phyloP scores from a whole-genome alignment of 2,113 vertebrate species.

The Pomatostomus ruficeps region DNA sequence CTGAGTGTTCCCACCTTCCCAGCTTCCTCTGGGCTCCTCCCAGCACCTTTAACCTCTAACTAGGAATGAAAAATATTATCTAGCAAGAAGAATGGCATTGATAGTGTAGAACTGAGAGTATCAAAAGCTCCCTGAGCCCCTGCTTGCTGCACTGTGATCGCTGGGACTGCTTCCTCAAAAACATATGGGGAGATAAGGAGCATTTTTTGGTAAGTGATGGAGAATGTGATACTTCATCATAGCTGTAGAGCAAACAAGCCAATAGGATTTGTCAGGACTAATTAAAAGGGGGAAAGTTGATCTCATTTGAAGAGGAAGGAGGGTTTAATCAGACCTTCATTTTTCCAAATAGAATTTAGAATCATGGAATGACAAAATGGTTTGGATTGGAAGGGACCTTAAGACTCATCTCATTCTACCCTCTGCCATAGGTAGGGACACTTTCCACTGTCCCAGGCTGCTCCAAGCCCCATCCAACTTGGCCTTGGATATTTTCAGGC shows the following conservation, averaged over 20 bases:
- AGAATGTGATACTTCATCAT: not conserved
- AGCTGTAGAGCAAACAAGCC: not conserved
- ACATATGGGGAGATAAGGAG: not conserved
- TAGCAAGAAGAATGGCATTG: not conserved
- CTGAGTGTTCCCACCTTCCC: not conserved
- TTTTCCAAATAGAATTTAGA: not conserved
- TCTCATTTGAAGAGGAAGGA: not conserved
- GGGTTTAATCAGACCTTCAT: not conserved
- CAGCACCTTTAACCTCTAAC: not conserved
- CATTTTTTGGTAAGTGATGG: not conserved
- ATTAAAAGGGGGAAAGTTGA: not conserved
- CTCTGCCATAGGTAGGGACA: not conserved
- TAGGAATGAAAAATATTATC: not conserved
- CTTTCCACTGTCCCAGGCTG: rapidly evolving
- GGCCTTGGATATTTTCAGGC: not conserved
- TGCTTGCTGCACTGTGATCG: not conserved
- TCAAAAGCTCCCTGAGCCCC: not conserved
- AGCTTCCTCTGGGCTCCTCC: not conserved
- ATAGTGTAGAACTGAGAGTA: not conserved
- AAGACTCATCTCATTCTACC: not conserved
- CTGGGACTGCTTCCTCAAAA: not conserved
- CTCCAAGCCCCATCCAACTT: rapidly evolving
- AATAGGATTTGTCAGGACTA: not conserved
- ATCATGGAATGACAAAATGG: not conserved
- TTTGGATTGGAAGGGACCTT: not conserved